Conservation (phyloP, 1,140 invertebrate species). For the Trichogramma pretiosum region DNA sequence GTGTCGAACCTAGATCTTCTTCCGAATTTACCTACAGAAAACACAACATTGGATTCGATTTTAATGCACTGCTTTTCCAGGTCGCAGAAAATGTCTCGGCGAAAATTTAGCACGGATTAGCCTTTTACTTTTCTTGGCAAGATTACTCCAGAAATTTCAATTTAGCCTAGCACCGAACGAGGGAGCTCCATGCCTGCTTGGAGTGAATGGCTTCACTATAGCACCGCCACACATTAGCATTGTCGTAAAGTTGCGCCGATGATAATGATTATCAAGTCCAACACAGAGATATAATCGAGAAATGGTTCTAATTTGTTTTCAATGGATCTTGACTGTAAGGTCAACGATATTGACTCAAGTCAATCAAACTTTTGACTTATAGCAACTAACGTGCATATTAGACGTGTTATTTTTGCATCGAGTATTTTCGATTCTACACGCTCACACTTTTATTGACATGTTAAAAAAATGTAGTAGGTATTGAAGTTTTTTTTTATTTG, state of each 20-base stretch:
- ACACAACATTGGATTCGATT: neutral
- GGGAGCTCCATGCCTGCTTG: slow-evolving; percentile 25
- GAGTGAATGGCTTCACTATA: slow-evolving; percentile 37
- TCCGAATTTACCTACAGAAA: neutral
- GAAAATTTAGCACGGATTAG: slow-evolving; percentile 41
- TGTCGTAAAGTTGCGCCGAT: slow-evolving; percentile 17
- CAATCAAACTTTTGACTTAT: too few relatives aligned
- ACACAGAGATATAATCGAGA: too few relatives aligned
- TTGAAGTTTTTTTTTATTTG: too few relatives aligned
- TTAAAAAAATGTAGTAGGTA: too few relatives aligned
- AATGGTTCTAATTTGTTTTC: too few relatives aligned
- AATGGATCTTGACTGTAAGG: too few relatives aligned
- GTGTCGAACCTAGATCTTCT: neutral
- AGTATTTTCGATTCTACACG: too few relatives aligned
- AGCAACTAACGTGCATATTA: too few relatives aligned
- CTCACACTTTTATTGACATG: too few relatives aligned
- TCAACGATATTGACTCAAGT: too few relatives aligned
- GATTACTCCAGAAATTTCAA: slow-evolving; percentile 38
- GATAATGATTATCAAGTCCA: too few relatives aligned
- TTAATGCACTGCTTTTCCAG: slow-evolving; percentile 17
- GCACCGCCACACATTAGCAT: slow-evolving; percentile 30
- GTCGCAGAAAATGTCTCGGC: slow-evolving; percentile 39
- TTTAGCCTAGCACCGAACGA: slow-evolving; percentile 30
- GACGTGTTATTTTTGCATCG: too few relatives aligned
- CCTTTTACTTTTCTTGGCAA: slow-evolving; percentile 39